Conservation (phyloP, 2,888 invertebrate species). For the Cosmopolites sordidus region DNA sequence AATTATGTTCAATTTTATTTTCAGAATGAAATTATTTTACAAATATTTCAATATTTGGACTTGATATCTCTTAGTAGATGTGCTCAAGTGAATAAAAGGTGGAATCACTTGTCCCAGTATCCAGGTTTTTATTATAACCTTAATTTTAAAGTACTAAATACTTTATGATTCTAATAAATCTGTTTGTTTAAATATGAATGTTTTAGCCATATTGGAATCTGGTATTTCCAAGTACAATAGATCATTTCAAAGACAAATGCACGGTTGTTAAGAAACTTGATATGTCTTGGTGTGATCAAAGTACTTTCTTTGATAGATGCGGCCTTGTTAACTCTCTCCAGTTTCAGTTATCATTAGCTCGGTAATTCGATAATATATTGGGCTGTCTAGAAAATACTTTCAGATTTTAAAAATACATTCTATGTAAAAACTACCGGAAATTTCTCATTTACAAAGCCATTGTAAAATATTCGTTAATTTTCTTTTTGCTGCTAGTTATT, state of each 20-base stretch:
- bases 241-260: slow-evolving; percentile 56
- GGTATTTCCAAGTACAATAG: slow-evolving; percentile 59
- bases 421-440: too few relatives aligned
- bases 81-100: slow-evolving; percentile 70
- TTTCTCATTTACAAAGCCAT: too few relatives aligned
- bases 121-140: slow-evolving; percentile 72
- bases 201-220: slow-evolving; percentile 70
- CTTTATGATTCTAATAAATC: not conserved
- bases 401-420: too few relatives aligned
- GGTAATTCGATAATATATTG: too few relatives aligned
- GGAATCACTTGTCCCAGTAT: slow-evolving; percentile 69
- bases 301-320: too few relatives aligned
- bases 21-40: slow-evolving; percentile 78
- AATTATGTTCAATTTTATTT: too few relatives aligned
- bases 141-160: slow-evolving; percentile 59
- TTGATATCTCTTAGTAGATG: slow-evolving; percentile 72
- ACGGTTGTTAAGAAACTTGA: slow-evolving; percentile 73
- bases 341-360: too few relatives aligned
- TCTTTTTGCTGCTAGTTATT: too few relatives aligned
- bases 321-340: too few relatives aligned
- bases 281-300: slow-evolving; percentile 71
- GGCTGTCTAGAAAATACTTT: too few relatives aligned
- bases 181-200: slow-evolving; percentile 5
- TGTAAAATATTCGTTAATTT: too few relatives aligned
- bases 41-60: slow-evolving; percentile 77